Evolutionary conservation across 2,888 invertebrate genomes (phyloP), one percentile per base, ranked within the genome.

Genomic region (Drosophila picticornis): DNA sequence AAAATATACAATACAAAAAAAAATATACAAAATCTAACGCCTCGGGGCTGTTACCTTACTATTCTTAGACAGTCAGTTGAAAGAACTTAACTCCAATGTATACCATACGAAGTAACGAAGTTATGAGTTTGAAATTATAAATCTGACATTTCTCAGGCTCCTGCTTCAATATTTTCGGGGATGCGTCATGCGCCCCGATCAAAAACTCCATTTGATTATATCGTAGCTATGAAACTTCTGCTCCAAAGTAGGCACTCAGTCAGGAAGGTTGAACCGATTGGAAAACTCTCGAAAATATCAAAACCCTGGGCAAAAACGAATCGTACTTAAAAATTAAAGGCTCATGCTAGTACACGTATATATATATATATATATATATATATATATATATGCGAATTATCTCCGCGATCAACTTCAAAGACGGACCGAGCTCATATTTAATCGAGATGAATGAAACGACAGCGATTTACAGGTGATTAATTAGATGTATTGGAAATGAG

Each of bases 161-260:
- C 10, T 40, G n/a, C 4, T n/a, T 32, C 1, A 5, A 6, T 13
- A 4, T 25, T 27, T 31, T 38, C 31, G 36, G 16, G 16, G 6
- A 36, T 36, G 36, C 19, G 7, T 36, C 19, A 38, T 51, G 32
- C 56, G 43, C 13, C 16, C 25, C 32, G 16, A n/a, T 11, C 25
- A 22, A 3, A 38, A 36, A 36, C 31, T 40, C 0, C 13, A 27
- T 29, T 55, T 0, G 29, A 55, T 58, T 46, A 25, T 57, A 48
- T 36, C 0, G 19, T 13, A 62, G 62, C 48, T 32, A 75, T 75
- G 72, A 72, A 75, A 38, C 62, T 72, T 4, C 11, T 75, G 52
- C 31, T 67, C 4, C 62, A 72, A 43, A 67, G 36, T n/a, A 36
- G 63, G 32, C 51, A 43, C 10, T 11, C 48, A 10, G 50, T 22